phyloP scores from a whole-genome alignment of 2,888 invertebrate species.

The Temnothorax ravouxi region DNA sequence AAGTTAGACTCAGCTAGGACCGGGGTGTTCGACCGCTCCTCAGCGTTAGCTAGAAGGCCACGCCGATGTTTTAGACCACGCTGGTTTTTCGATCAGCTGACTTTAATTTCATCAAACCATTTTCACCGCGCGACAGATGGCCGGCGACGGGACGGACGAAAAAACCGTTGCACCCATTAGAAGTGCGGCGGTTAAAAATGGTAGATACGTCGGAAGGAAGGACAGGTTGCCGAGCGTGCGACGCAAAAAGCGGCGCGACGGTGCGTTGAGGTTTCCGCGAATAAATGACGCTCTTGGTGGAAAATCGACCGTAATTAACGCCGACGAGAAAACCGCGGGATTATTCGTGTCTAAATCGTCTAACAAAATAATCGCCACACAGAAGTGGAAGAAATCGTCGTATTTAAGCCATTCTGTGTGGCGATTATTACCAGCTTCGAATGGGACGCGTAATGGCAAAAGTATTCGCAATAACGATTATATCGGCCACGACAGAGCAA shows the following conservation, averaged over 20 bases:
- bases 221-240: conserved; percentile 75
- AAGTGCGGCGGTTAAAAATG: conserved; percentile 77
- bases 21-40: not conserved
- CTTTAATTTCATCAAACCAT: conserved; percentile 85
- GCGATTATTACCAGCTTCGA: not conserved
- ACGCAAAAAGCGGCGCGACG: conserved; percentile 46
- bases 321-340: not conserved
- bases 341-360: conserved; percentile 16
- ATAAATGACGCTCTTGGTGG: conserved; percentile 35
- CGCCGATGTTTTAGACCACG: conserved; percentile 2
- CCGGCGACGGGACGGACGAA: conserved; percentile 80
- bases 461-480: not conserved
- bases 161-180: conserved; percentile 86
- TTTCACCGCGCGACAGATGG: conserved; percentile 85
- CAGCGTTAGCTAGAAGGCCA: conserved; percentile 3
- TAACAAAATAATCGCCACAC: not conserved
- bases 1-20: not conserved
- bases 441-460: not conserved
- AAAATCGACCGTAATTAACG: conserved; percentile 30
- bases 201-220: conserved; percentile 69
- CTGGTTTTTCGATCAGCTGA: conserved; percentile 82
- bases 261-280: conserved; percentile 42
- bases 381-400: no score
- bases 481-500: not conserved
- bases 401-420: no score